Conservation (phyloP, 1,140 invertebrate species). For the Zaprionus camerounensis region DNA sequence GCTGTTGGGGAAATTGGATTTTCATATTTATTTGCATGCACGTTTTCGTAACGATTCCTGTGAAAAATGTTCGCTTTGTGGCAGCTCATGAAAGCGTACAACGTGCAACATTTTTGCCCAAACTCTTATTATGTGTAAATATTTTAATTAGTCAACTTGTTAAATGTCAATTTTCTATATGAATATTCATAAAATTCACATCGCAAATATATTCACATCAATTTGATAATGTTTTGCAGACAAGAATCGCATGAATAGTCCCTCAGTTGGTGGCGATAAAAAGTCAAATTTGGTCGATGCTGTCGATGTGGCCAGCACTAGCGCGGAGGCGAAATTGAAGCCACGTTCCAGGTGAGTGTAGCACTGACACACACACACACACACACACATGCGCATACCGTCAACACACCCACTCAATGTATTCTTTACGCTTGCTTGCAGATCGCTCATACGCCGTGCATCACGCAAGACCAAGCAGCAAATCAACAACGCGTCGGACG, state of each 20-base stretch:
- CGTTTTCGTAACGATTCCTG: constrained; percentile 10
- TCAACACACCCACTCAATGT: background rate
- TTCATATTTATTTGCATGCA: constrained; percentile 42
- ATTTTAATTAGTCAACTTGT: constrained; percentile 4
- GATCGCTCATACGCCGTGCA: constrained; percentile 91
- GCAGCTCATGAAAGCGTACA: constrained; percentile 22
- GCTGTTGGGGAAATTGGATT: constrained; percentile 58
- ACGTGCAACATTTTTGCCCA: background rate
- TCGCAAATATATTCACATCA: background rate
- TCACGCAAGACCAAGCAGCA: constrained; percentile 92
- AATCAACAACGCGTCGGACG: constrained; percentile 89
- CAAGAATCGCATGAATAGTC: constrained; percentile 80
- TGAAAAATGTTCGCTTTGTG: constrained; percentile 39
- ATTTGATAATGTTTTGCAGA: constrained; percentile 45
- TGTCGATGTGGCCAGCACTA: constrained; percentile 73
- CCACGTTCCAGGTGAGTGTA: constrained; percentile 72
- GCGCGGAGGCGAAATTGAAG: constrained; percentile 76
- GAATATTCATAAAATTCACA: constrained; percentile 3
- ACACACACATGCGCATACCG: background rate
- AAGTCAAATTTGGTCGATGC: constrained; percentile 68
- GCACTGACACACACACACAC: constrained; percentile 5
- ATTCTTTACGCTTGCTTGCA: constrained; percentile 53
- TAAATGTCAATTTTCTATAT: background rate
- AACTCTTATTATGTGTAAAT: background rate
- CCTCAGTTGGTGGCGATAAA: constrained; percentile 73